Percentiles rank a stretch among this genome's conserved stretches.
Evolutionary conservation across 2,113 vertebrate genomes (phyloP).

Genomic region (Toxotes chatareus): DNA sequence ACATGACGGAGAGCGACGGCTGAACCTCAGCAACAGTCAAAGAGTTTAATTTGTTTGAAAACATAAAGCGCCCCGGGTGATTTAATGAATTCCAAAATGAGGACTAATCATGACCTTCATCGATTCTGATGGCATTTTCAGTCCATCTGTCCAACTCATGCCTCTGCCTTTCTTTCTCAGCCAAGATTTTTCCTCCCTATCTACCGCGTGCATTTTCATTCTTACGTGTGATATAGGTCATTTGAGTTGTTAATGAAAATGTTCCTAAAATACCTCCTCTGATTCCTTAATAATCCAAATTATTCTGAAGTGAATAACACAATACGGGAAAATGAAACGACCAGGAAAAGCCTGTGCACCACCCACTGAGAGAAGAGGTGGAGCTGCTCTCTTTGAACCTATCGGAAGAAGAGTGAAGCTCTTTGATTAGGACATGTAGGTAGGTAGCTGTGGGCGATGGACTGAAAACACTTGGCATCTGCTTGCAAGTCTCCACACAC

Average conservation of each 20-base stretch:
- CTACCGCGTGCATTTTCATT: neutral
- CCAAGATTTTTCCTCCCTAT: constrained; percentile 24
- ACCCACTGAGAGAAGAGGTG: constrained; percentile 66
- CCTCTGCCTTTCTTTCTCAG: constrained; percentile 25
- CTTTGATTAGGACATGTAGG: constrained; percentile 81
- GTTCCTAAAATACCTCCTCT: constrained; percentile 45
- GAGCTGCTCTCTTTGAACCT: constrained; percentile 69
- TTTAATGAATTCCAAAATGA: constrained; percentile 61
- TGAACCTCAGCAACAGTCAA: constrained; percentile 40
- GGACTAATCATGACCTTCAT: constrained; percentile 75
- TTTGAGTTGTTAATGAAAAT: constrained; percentile 16
- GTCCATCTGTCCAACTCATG: constrained; percentile 60
- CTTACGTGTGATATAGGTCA: constrained; percentile 34
- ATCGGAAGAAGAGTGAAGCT: constrained; percentile 66
- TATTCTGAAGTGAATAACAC: constrained; percentile 62
- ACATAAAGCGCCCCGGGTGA: constrained; percentile 56
- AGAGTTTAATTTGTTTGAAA: constrained; percentile 62
- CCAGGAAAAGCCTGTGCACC: constrained; percentile 29
- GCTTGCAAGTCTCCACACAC: constrained; percentile 74
- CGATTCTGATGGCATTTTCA: constrained; percentile 50
- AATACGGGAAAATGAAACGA: constrained; percentile 53
- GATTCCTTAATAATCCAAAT: constrained; percentile 63
- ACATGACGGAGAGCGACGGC: constrained; percentile 37
- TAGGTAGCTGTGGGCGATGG: constrained; percentile 79
- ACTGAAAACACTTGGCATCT: constrained; percentile 81